phyloP scores from a whole-genome alignment of 2,113 vertebrate species.

The Thermophis baileyi region DNA sequence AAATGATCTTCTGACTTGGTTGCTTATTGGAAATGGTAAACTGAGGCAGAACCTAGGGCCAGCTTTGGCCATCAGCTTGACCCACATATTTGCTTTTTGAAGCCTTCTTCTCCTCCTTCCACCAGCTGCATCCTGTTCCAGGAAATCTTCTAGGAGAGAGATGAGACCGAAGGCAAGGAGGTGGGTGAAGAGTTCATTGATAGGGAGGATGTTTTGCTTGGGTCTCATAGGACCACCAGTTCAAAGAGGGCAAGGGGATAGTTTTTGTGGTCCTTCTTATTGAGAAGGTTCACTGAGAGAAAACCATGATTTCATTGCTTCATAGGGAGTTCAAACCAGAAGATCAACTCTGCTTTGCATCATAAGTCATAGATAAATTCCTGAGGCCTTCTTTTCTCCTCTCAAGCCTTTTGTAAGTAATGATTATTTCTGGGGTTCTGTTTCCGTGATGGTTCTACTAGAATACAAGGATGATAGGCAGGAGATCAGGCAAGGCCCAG shows the following conservation, averaged over 20 bases:
- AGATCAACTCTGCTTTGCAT: neutral
- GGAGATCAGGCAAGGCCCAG: neutral
- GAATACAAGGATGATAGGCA: neutral
- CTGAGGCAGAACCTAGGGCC: neutral
- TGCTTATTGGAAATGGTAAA: neutral
- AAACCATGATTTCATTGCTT: neutral
- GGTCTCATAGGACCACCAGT: neutral
- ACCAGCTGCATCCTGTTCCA: neutral
- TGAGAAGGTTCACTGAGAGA: neutral
- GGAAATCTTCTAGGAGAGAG: neutral
- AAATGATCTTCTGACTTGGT: neutral
- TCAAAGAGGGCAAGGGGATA: neutral
- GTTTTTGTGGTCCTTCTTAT: neutral
- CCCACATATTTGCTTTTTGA: neutral
- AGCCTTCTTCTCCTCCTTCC: neutral
- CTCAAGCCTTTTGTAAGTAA: neutral
- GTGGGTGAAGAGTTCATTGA: neutral
- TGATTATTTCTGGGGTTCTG: neutral
- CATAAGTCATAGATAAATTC: neutral
- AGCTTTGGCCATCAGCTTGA: neutral
- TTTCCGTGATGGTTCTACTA: neutral
- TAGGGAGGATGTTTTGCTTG: neutral
- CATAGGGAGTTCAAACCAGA: neutral
- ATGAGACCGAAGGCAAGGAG: neutral
- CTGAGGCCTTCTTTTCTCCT: neutral